Evolutionary conservation across 2,888 invertebrate genomes (phyloP).

Genomic region (Sturmia bella): DNA sequence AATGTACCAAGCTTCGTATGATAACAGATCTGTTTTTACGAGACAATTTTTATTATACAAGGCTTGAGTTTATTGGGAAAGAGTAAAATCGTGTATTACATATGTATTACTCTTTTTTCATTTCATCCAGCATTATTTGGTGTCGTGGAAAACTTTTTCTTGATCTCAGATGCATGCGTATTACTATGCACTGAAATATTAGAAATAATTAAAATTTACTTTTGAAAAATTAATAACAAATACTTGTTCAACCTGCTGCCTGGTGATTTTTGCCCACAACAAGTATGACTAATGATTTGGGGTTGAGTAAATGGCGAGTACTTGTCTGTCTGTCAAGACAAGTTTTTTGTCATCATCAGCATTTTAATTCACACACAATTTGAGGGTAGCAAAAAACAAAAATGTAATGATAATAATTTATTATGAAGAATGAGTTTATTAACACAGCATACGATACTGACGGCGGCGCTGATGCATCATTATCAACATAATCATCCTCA

Average conservation of each 20-base stretch:
- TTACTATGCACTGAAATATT: too few species aligned
- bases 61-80: too few species aligned
- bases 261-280: constrained; percentile 19
- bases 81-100: too few species aligned
- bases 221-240: constrained; percentile 6
- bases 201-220: constrained; percentile 36
- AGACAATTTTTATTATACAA: too few species aligned
- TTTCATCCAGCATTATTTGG: too few species aligned
- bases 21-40: too few species aligned
- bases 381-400: constrained; percentile 33
- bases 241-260: constrained; percentile 14
- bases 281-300: constrained; percentile 41
- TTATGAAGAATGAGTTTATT: constrained; percentile 56
- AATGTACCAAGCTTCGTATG: too few species aligned
- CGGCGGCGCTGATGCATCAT: constrained; percentile 45
- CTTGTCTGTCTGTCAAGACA: constrained; percentile 30
- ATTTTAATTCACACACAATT: constrained; percentile 28
- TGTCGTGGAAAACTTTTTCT: too few species aligned
- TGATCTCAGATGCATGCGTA: too few species aligned
- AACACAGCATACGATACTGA: constrained; percentile 27
- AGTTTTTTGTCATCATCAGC: constrained; percentile 31
- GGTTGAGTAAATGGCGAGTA: background rate
- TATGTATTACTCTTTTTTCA: too few species aligned
- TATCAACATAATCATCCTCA: background rate
- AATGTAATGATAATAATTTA: constrained; percentile 47